Base-by-base conservation (phyloP, 2,888 invertebrate genomes). In the Pedicia rivosa region DNA sequence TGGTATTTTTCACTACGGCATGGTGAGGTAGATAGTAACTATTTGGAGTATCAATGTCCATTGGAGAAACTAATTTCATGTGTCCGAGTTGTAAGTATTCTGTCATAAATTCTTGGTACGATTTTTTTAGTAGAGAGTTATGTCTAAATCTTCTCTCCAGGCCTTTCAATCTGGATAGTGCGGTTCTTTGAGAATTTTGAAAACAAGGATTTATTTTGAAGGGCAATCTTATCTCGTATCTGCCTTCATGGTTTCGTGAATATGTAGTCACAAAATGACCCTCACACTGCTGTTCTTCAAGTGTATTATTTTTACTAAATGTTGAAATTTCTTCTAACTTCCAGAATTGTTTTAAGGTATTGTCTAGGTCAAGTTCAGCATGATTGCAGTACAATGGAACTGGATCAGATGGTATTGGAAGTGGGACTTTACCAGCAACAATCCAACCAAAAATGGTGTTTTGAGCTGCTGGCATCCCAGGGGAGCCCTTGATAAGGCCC, bases 41-140 rank as follows among this genome's bases (percentile, higher is more conserved):
- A 1, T 39, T 36, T 25, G 13, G 14, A 36, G 40, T 42, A 16
- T 43, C 33, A 12, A 31, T 29, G 5, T 35, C n/a, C 4, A 22
- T 13, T 2, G 33, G 19, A 8, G 22, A 6, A n/a, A 39, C 28
- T 15, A 12, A 7, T 13, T 28, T 5, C 47, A 48, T 50, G 35
- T 50, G 47, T 5, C 41, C 40, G 16, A 49, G 25, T 9, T 19
- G 9, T 15, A 36, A n/a, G 33, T 47, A 48, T 40, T 48, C 44
- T n/a, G n/a, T n/a, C n/a, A n/a, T n/a, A n/a, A n/a, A n/a, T n/a
- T n/a, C n/a, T n/a, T n/a, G n/a, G n/a, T n/a, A n/a, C n/a, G n/a
- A n/a, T n/a, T n/a, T n/a, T n/a, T n/a, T n/a, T n/a, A n/a, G n/a
- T n/a, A n/a, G n/a, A n/a, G n/a, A n/a, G n/a, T n/a, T n/a, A n/a